Evolutionary conservation across 2,888 invertebrate species (phyloP), one percentile per base, ranked within the genome.

Genomic region (Gari tellinella): DNA sequence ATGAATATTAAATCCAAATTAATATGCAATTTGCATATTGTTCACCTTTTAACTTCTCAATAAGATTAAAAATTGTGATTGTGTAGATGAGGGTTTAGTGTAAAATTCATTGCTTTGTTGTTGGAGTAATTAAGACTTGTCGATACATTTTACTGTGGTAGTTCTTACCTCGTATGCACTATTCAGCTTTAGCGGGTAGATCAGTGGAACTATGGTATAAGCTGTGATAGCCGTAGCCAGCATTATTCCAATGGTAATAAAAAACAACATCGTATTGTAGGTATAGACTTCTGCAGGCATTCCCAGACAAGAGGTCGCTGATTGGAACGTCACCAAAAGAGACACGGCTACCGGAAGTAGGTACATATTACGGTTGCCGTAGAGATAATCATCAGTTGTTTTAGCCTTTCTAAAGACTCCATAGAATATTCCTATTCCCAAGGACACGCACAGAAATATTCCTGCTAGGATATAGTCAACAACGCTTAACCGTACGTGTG

Each of bases 291-390:
- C 84, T 0, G 81, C 79, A 10, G 85, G 82, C n/a, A 62, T 51
- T 2, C 83, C 83, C 8, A 83, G 72, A 57, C 82, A 61, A 17
- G 79, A 66, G 10, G 83, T 81, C 10, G 85, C 80, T 0, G 85
- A 85, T 58, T 80, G 77, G 68, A 75, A 84, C 10, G 85, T 84
- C 19, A 81, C 81, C 38, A 84, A 74, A 14, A 85, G 52, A 5
- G 85, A 85, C 52, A 85, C 21, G n/a, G 82, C 74, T 17, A 84
- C 83, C 0, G 85, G 83, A 8, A 81, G 19, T 8, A 72, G 8
- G 14, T 64, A 56, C 81, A 84, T 79, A 15, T 63, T 53, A 1
- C 84, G 53, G 23, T 73, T 73, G 7, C 82, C 84, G 10, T 81
- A 58, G 1, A 84, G 64, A 63, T 84, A 84, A 17, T 76, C 76